A percentile compares a stretch with the other conserved stretches of the same genome.
Conservation (phyloP, 2,113 vertebrate species). For the Murina feae region DNA sequence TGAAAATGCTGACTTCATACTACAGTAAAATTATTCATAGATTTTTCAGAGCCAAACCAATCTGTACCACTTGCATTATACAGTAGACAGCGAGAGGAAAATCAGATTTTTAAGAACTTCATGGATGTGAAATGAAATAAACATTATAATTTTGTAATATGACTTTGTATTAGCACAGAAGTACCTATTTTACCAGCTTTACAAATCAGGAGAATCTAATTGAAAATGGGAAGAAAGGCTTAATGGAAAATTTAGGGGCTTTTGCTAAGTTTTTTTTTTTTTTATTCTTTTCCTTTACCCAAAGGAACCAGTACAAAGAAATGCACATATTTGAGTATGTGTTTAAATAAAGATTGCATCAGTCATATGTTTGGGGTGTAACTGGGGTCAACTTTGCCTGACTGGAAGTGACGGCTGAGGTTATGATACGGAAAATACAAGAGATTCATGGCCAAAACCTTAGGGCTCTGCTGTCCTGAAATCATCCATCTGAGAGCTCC, state of each 20-base stretch:
- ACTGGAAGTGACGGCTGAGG: constrained; percentile 1
- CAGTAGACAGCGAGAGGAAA: neutral
- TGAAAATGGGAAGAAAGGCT: neutral
- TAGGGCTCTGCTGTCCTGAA: neutral
- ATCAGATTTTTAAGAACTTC: neutral
- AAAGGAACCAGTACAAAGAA: constrained; percentile 47
- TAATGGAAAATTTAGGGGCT: neutral
- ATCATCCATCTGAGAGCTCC: neutral
- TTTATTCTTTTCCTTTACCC: neutral
- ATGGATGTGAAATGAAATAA: neutral
- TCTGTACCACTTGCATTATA: neutral
- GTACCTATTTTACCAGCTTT: neutral
- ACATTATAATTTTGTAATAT: neutral
- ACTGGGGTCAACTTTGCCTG: neutral
- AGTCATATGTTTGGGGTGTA: neutral
- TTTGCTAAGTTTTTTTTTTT: constrained; percentile 39
- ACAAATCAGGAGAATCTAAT: neutral
- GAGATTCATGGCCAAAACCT: neutral
- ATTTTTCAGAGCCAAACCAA: neutral
- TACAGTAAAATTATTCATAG: neutral
- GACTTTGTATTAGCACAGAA: neutral
- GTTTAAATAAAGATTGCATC: constrained; percentile 22
- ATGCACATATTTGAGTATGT: constrained; percentile 37
- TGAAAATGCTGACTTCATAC: neutral
- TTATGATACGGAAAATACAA: neutral